A percentile compares a stretch with the other conserved stretches of the same genome.
Evolutionary conservation across 2,888 invertebrate species (phyloP).

Genomic region (Germaria angustata): DNA sequence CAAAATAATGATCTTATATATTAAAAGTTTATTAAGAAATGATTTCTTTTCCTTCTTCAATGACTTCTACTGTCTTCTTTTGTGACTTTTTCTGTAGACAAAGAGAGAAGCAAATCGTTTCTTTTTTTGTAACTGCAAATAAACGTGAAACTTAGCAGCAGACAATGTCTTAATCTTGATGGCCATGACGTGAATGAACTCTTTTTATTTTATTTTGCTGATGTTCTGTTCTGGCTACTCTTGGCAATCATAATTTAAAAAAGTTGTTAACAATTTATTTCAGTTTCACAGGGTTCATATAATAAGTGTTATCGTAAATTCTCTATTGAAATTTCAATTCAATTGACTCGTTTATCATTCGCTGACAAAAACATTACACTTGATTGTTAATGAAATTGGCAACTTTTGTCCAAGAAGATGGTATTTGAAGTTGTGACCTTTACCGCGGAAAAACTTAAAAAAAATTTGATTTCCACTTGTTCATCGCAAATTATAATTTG

Average conservation of each 20-base stretch:
- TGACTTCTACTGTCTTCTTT: constrained; percentile 1
- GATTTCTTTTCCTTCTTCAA: constrained; percentile 6
- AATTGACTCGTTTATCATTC: neutral
- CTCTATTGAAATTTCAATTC: neutral
- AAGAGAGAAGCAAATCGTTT: neutral
- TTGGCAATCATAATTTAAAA: neutral
- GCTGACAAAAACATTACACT: neutral
- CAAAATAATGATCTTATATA: constrained; percentile 18
- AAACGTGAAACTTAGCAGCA: constrained; percentile 8
- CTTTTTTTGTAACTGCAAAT: constrained; percentile 12
- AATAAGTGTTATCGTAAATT: neutral
- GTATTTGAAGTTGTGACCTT: too few relatives aligned
- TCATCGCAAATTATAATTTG: too few relatives aligned
- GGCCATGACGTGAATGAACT: constrained; percentile 50
- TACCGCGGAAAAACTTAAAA: too few relatives aligned
- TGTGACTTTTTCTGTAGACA: neutral
- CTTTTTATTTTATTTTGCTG: constrained; percentile 14
- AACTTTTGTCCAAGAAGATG: too few relatives aligned
- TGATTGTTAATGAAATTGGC: too few relatives aligned
- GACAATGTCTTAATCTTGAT: constrained; percentile 40
- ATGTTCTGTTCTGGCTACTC: constrained; percentile 16
- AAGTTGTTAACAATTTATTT: constrained; percentile 11
- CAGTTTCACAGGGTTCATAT: neutral
- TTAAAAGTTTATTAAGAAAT: constrained; percentile 29
- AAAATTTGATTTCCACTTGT: too few relatives aligned